phyloP scores from a whole-genome alignment of 2,113 vertebrate species.

The Pleuronectes platessa region DNA sequence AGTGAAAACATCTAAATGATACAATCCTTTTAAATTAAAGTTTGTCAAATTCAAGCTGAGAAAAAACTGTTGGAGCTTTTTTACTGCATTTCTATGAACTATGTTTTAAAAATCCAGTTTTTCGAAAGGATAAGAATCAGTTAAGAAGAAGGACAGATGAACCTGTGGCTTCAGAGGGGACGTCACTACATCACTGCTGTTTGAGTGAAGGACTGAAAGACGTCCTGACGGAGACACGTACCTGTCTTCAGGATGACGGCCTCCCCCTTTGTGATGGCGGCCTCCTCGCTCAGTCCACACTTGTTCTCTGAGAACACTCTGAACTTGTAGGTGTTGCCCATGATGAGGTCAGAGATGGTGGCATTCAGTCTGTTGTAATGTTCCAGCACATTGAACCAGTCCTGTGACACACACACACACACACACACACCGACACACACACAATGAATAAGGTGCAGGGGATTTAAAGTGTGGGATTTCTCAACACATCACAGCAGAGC shows the following conservation, averaged over 20 bases:
- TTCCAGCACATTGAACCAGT: conserved; percentile 96
- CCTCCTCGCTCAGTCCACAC: conserved; percentile 84
- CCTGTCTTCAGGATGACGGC: conserved; percentile 91
- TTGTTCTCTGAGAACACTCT: conserved; percentile 91
- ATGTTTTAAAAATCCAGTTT: too few species aligned
- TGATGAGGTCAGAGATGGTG: conserved; percentile 94
- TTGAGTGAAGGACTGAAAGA: not conserved
- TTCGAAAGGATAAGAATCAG: too few species aligned
- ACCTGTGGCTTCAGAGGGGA: too few species aligned
- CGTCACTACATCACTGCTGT: too few species aligned
- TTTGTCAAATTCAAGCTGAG: not conserved
- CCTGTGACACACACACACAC: conserved; percentile 76
- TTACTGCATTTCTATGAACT: too few species aligned
- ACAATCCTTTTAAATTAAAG: not conserved
- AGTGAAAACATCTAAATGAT: not conserved
- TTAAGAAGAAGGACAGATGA: too few species aligned
- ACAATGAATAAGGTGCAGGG: not conserved
- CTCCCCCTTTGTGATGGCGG: conserved; percentile 75
- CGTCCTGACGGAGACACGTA: conserved; percentile 42
- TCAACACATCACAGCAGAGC: not conserved
- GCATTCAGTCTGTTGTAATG: conserved; percentile 90
- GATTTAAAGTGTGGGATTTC: not conserved
- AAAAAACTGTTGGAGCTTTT: not conserved
- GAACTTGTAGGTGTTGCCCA: conserved; percentile 95
- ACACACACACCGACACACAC: not conserved